Percentiles rank a stretch among this genome's conserved stretches.
Conservation (phyloP, 1,140 invertebrate genomes). For the Ceratina calcarata region DNA sequence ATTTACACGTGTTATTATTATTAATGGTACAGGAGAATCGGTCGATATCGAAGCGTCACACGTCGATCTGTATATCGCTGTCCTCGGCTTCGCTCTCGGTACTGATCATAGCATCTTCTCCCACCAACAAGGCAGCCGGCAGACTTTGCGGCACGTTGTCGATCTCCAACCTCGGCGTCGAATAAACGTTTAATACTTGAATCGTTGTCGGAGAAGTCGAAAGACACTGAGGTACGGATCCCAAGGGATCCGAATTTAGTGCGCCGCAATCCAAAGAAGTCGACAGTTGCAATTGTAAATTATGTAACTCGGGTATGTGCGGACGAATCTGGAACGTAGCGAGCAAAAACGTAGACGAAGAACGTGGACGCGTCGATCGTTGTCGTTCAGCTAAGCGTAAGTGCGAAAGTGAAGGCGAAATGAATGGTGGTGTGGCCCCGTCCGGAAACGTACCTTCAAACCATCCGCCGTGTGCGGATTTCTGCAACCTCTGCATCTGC, state of each 20-base stretch:
- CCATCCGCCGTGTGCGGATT: slow-evolving; percentile 92
- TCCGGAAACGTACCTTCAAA: slow-evolving; percentile 83
- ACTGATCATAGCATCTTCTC: slow-evolving; percentile 78
- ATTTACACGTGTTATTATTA: slow-evolving; percentile 25
- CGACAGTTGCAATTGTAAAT: slow-evolving; percentile 77
- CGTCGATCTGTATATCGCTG: slow-evolving; percentile 80
- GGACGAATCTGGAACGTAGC: slow-evolving; percentile 82
- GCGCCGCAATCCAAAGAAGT: slow-evolving; percentile 75
- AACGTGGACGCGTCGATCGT: too few relatives aligned
- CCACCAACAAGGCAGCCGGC: slow-evolving; percentile 78
- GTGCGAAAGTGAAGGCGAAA: too few relatives aligned
- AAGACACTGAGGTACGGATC: slow-evolving; percentile 74
- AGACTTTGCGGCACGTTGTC: slow-evolving; percentile 79
- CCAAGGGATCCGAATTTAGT: slow-evolving; percentile 73
- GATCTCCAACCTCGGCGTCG: slow-evolving; percentile 76
- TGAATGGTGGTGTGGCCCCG: too few relatives aligned
- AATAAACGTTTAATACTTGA: slow-evolving; percentile 79
- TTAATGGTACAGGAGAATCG: neutral
- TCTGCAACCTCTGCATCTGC: slow-evolving; percentile 93
- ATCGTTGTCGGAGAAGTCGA: slow-evolving; percentile 78
- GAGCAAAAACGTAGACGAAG: neutral
- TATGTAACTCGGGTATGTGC: slow-evolving; percentile 83
- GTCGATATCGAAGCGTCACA: slow-evolving; percentile 72
- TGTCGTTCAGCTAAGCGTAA: too few relatives aligned
- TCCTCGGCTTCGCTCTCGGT: slow-evolving; percentile 79